phyloP scores from a whole-genome alignment of 1,140 invertebrate species.

The Calliphora vicina region DNA sequence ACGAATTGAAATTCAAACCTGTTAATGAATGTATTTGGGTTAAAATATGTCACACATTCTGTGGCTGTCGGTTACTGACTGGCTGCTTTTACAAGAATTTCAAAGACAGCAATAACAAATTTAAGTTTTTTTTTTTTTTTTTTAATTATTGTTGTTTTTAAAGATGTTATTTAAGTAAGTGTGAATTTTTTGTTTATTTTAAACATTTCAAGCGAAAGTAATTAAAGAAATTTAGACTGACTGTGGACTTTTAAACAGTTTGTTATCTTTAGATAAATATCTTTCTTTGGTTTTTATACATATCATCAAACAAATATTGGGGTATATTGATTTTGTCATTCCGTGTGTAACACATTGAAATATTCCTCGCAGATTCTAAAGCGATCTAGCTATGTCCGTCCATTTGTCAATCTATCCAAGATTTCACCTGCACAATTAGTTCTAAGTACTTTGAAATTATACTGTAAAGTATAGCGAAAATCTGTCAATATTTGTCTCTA shows the following conservation, averaged over 20 bases:
- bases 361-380: too few relatives aligned
- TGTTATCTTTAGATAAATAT: background rate
- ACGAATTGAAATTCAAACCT: background rate
- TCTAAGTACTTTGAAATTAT: too few relatives aligned
- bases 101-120: background rate
- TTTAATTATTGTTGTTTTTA: background rate
- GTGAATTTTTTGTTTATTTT: background rate
- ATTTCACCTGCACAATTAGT: too few relatives aligned
- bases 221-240: background rate
- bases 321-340: too few relatives aligned
- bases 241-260: background rate
- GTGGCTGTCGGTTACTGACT: background rate
- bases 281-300: too few relatives aligned
- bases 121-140: background rate
- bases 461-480: too few relatives aligned
- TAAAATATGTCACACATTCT: constrained; percentile 6
- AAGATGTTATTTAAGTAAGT: background rate
- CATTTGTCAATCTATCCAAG: too few relatives aligned
- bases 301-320: too few relatives aligned
- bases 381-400: too few relatives aligned
- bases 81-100: background rate
- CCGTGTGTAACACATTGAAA: too few relatives aligned
- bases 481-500: too few relatives aligned
- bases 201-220: constrained; percentile 23
- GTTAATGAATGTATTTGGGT: constrained; percentile 25